Percentiles rank a stretch among this genome's conserved stretches.
These are phyloP conservation scores for Toxotes lorentzi DNA, from an alignment of 2,797 vertebrate genomes.

Conservation along the genomic window DNA sequence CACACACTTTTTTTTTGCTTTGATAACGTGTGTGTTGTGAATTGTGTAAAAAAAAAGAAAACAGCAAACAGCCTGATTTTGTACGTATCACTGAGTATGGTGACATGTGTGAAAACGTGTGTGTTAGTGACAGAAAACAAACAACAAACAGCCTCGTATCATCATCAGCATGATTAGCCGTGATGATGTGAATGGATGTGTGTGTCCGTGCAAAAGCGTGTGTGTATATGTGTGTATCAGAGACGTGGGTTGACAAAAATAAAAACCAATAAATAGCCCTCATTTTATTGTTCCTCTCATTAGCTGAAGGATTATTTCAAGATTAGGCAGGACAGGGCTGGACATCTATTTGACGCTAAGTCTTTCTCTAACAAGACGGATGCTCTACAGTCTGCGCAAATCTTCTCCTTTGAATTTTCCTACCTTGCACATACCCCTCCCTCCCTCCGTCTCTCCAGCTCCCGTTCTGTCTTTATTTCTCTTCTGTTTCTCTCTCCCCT, in stretches of 20 bases:
- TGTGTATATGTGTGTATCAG: constrained; percentile 10
- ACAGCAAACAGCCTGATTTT: constrained; percentile 28
- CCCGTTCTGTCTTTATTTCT: constrained; percentile 79
- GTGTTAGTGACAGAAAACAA: constrained; percentile 45
- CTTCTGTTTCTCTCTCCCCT: constrained; percentile 70
- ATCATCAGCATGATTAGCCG: constrained; percentile 11
- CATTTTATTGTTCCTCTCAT: constrained; percentile 60
- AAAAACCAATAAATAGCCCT: constrained; percentile 45
- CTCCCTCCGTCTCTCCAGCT: constrained; percentile 49
- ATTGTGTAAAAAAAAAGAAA: constrained; percentile 3
- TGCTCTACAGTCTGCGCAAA: constrained; percentile 90
- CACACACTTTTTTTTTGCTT: not conserved
- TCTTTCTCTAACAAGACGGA: constrained; percentile 69
- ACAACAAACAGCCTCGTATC: constrained; percentile 56
- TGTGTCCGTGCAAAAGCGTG: constrained; percentile 6
- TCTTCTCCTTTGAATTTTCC: constrained; percentile 80
- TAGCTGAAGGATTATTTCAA: constrained; percentile 70
- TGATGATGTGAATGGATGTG: constrained; percentile 18
- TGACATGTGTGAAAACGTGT: constrained; percentile 27
- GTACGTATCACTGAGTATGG: not conserved
- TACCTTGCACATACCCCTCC: constrained; percentile 62
- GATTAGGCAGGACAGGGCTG: constrained; percentile 66
- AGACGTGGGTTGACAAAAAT: constrained; percentile 49
- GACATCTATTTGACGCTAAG: constrained; percentile 79
- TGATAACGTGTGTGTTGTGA: constrained; percentile 1